phyloP scores from a whole-genome alignment of 2,797 vertebrate species.

The Alauda arvensis region DNA sequence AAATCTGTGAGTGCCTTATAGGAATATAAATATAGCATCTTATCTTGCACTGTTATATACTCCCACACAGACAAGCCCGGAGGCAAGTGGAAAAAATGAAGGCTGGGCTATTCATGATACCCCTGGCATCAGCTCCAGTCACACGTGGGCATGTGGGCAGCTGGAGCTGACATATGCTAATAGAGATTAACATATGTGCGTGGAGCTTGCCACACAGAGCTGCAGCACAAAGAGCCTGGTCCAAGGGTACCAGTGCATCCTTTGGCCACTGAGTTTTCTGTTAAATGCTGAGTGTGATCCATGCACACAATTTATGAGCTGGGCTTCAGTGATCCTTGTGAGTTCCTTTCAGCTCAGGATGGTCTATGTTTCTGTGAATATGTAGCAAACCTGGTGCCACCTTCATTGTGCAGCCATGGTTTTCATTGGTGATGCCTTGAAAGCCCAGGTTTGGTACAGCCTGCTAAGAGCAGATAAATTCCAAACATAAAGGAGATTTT shows the following conservation, averaged over 20 bases:
- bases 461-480: not conserved
- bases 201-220: not conserved
- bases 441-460: not conserved
- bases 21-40: conserved; percentile 32
- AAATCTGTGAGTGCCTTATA: conserved; percentile 6
- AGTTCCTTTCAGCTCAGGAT: not conserved
- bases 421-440: not conserved
- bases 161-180: conserved; percentile 34
- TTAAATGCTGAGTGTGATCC: not conserved
- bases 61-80: not conserved
- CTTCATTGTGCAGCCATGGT: accelerated
- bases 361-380: not conserved
- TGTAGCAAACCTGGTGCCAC: not conserved
- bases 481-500: not conserved
- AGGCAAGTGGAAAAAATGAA: not conserved
- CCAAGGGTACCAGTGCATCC: not conserved
- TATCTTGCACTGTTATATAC: not conserved
- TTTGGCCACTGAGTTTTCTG: not conserved
- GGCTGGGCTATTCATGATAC: conserved; percentile 8
- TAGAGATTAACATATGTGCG: not conserved
- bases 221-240: not conserved
- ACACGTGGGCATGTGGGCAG: not conserved
- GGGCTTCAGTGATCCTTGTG: not conserved
- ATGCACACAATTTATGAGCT: not conserved
- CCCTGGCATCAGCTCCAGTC: not conserved